Evolutionary conservation across 2,888 invertebrate genomes (phyloP), one percentile per base, ranked within the genome.

Genomic region (Tachina grossa): DNA sequence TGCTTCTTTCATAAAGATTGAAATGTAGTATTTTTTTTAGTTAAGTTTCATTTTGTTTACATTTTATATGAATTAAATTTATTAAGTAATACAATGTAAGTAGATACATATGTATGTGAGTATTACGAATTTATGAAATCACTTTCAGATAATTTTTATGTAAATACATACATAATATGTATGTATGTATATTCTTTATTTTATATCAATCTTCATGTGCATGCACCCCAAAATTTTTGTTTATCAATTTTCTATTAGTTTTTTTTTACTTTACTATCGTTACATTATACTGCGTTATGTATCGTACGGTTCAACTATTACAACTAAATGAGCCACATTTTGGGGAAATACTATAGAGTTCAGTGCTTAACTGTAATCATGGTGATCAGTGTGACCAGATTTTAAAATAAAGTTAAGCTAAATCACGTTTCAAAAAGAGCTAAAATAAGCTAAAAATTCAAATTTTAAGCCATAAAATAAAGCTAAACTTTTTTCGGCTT

Each of bases 271-370:
- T 71, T 59, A 13, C 16, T 59, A 72, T 61, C 74, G 72, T 72
- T 77, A 65, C 78, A 74, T 85, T 66, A 68, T 79, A 79, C 71
- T 76, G 69, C 84, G 87, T 74, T 87, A 81, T 68, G 68, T 77
- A 76, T 79, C 68, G 83, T 63, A 80, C 51, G 85, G 85, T 88
- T 86, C 85, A 68, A 83, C 77, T 83, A 72, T 85, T 76, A 72
- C 71, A 80, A 85, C 85, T 85, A 71, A 85, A 49, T 72, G 61
- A 80, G 71, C 83, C 76, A 85, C 83, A 80, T 71, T 85, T 80
- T 72, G 85, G 80, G 79, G 85, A 83, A 83, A 76, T 83, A 76
- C 31, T 19, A 61, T 80, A 45, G 65, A 85, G 72, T 80, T 51
- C 59, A 74, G 51, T 65, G 74, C 59, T 31, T 31, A 31, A 31